Evolutionary conservation across 2,888 invertebrate genomes (phyloP).

Genomic region (Diarsia brunnea): DNA sequence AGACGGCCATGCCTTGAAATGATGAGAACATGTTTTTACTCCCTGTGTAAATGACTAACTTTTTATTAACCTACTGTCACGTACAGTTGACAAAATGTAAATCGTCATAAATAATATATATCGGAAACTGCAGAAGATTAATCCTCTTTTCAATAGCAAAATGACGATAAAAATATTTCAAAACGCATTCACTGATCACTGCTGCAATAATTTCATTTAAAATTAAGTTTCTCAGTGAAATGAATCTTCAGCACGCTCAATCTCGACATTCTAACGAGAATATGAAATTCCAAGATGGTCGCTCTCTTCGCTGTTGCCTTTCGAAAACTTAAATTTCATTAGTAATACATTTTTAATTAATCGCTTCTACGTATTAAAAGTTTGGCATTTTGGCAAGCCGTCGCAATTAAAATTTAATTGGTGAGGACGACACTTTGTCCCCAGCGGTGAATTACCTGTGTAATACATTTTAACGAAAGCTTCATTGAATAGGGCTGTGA

Average conservation of each 20-base stretch:
- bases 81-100: neutral
- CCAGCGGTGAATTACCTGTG: constrained; percentile 62
- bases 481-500: constrained; percentile 50
- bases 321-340: constrained; percentile 78
- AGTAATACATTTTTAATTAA: constrained; percentile 82
- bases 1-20: neutral
- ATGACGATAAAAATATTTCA: constrained; percentile 28
- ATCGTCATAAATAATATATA: constrained; percentile 4
- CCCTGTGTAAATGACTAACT: neutral
- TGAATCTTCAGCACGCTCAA: constrained; percentile 69
- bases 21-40: neutral
- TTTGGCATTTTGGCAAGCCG: constrained; percentile 72
- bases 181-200: constrained; percentile 52
- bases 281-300: constrained; percentile 76
- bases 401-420: constrained; percentile 73
- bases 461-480: constrained; percentile 56
- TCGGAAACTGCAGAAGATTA: constrained; percentile 7
- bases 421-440: constrained; percentile 69
- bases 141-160: constrained; percentile 11
- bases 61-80: neutral
- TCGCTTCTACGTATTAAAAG: constrained; percentile 77
- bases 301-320: constrained; percentile 56
- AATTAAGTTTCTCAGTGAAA: constrained; percentile 70
- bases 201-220: constrained; percentile 61
- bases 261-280: constrained; percentile 74